Percentiles rank a stretch among this genome's conserved stretches.
phyloP scores from a whole-genome alignment of 2,888 invertebrate species.

The Eumacrocentrus americanus region DNA sequence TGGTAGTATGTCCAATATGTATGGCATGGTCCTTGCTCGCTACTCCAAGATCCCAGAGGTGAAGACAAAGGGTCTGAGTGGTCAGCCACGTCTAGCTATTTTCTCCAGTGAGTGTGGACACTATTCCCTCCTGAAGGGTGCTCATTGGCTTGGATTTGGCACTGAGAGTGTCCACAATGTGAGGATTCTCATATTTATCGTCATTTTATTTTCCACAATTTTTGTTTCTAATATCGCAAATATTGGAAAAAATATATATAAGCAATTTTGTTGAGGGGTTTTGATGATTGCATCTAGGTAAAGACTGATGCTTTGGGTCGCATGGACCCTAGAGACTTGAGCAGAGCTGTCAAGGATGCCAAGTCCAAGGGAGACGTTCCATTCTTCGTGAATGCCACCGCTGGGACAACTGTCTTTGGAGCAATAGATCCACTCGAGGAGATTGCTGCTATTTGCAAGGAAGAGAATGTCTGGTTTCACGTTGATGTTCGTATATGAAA shows the following conservation, averaged over 20 bases:
- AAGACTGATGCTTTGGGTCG: slow-evolving; percentile 72
- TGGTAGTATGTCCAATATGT: slow-evolving; percentile 81
- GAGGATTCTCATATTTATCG: background rate
- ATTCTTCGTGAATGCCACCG: slow-evolving; percentile 76
- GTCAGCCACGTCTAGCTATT: slow-evolving; percentile 69
- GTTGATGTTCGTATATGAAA: slow-evolving; percentile 71
- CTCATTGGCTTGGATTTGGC: slow-evolving; percentile 85
- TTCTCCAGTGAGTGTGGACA: slow-evolving; percentile 84
- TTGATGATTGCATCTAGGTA: slow-evolving; percentile 58
- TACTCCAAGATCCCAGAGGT: slow-evolving; percentile 71
- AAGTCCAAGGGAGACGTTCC: slow-evolving; percentile 65
- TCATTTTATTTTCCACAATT: background rate
- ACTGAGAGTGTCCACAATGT: slow-evolving; percentile 68
- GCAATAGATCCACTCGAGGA: slow-evolving; percentile 78
- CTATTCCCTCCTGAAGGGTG: slow-evolving; percentile 82
- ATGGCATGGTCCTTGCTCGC: slow-evolving; percentile 77
- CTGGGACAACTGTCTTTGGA: slow-evolving; percentile 84
- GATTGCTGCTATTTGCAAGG: slow-evolving; percentile 73
- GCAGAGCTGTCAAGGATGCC: slow-evolving; percentile 64
- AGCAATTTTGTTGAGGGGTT: too few relatives aligned
- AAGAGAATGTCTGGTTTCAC: slow-evolving; percentile 78
- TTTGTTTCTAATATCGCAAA: background rate
- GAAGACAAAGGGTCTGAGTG: slow-evolving; percentile 71
- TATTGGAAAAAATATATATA: background rate
- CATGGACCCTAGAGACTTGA: slow-evolving; percentile 71